phyloP scores from a whole-genome alignment of 2,888 invertebrate species.

The Stenodema calcarata region DNA sequence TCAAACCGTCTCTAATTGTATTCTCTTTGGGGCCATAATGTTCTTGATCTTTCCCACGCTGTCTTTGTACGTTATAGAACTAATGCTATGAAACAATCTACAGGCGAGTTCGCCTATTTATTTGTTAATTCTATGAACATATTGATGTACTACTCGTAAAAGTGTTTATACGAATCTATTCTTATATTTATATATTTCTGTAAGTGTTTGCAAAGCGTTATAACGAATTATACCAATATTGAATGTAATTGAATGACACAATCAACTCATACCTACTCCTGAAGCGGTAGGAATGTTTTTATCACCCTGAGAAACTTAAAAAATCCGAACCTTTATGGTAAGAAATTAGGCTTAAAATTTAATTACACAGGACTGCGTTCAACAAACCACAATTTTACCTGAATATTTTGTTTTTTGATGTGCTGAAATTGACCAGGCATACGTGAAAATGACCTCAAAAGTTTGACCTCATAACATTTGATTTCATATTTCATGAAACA shows the following conservation, averaged over 20 bases:
- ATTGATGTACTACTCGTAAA: not conserved
- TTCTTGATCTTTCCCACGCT: not conserved
- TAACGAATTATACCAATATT: not conserved
- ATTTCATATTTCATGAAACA: no score
- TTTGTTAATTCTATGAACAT: not conserved
- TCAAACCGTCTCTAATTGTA: not conserved
- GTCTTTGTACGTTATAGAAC: not conserved
- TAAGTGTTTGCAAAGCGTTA: slow-evolving; percentile 12
- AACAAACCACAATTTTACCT: no score
- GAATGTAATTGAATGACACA: not conserved
- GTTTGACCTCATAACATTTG: no score
- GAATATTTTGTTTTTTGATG: no score
- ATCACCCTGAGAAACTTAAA: no score
- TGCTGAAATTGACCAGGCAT: no score
- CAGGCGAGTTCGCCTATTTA: not conserved
- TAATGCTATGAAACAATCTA: not conserved
- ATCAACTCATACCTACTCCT: no score
- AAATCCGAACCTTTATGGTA: no score
- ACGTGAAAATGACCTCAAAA: no score
- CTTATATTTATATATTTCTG: slow-evolving; percentile 36
- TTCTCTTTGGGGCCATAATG: not conserved
- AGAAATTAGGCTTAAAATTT: no score
- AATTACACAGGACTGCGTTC: no score
- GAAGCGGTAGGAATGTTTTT: no score
- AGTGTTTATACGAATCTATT: slow-evolving; percentile 34